A percentile compares a stretch with the other conserved stretches of the same genome.
These are phyloP conservation scores for Loxodonta africana DNA, from an alignment of 2,113 vertebrate species.

Conservation along the genomic window DNA sequence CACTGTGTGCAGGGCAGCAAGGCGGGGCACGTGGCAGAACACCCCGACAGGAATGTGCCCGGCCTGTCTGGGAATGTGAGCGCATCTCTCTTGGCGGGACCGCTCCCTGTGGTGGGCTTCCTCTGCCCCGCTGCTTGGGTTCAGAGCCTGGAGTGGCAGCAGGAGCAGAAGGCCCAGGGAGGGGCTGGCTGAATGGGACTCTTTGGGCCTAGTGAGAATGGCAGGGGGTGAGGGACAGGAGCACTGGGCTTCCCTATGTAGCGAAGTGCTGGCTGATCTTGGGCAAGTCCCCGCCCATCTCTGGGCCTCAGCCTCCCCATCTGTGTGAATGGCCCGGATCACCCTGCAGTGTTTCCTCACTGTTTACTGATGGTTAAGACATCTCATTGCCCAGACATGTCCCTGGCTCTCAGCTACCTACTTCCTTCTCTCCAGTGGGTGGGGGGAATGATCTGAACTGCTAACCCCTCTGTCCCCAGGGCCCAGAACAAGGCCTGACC, in stretches of 20 bases:
- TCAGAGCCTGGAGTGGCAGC: not conserved
- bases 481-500: not conserved
- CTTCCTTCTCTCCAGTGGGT: fast-evolving
- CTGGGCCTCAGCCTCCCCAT: not conserved
- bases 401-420: not conserved
- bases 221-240: fast-evolving
- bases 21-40: constrained; percentile 64
- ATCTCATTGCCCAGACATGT: fast-evolving
- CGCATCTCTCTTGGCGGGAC: not conserved
- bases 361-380: not conserved
- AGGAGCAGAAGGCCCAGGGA: not conserved
- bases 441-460: not conserved
- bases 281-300: not conserved
- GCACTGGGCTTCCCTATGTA: fast-evolving
- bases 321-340: not conserved
- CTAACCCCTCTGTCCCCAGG: not conserved
- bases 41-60: constrained; percentile 73
- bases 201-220: not conserved
- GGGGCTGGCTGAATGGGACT: not conserved
- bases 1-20: constrained; percentile 65
- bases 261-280: not conserved
- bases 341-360: not conserved
- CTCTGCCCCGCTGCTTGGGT: not conserved
- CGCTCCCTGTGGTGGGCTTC: not conserved
- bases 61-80: constrained; percentile 72